Evolutionary conservation across 2,113 vertebrate genomes (phyloP).

Genomic region (Galbula dea): DNA sequence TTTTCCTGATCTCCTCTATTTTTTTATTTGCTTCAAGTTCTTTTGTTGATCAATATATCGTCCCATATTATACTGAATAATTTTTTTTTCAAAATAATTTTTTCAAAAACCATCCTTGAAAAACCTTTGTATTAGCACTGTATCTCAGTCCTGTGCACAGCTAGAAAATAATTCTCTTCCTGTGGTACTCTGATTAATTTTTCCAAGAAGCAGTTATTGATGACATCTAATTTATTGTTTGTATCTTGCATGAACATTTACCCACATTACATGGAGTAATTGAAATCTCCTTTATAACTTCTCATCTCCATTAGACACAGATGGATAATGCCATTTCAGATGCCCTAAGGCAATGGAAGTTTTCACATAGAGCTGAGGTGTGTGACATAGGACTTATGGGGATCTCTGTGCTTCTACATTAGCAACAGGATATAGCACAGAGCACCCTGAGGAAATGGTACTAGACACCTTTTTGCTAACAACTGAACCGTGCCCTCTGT

Average conservation of each 20-base stretch:
- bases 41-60: too few species aligned
- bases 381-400: not conserved
- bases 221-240: not conserved
- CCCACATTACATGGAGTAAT: not conserved
- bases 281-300: slow-evolving; percentile 10
- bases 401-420: not conserved
- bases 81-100: too few species aligned
- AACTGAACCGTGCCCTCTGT: not conserved
- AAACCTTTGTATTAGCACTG: too few species aligned
- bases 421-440: not conserved
- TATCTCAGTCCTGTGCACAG: not conserved
- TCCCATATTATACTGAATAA: too few species aligned
- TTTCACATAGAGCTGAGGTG: not conserved
- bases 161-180: not conserved
- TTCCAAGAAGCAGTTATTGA: not conserved
- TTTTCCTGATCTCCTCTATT: not conserved
- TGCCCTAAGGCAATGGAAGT: not conserved
- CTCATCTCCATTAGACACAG: slow-evolving; percentile 3
- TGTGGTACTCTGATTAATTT: not conserved
- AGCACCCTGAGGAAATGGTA: not conserved
- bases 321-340: slow-evolving; percentile 1
- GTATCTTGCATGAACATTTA: not conserved
- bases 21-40: too few species aligned
- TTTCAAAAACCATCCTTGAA: too few species aligned
- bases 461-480: not conserved